Evolutionary conservation across 2,888 invertebrate species (phyloP).

Genomic region (Stenodema calcarata): DNA sequence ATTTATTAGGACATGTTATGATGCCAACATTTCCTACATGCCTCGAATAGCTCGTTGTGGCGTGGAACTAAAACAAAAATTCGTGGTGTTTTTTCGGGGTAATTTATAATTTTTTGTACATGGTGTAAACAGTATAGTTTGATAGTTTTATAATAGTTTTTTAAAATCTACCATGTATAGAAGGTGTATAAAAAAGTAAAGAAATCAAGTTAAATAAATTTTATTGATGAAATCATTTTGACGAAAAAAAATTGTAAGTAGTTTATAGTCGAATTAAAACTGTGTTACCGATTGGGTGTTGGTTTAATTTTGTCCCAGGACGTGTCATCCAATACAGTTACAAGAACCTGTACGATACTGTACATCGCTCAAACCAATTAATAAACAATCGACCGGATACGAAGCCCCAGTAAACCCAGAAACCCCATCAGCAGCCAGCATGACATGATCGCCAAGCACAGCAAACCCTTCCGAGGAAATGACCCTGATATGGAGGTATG

Average conservation of each 20-base stretch:
- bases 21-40: background rate
- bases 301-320: too few species aligned
- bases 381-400: too few species aligned
- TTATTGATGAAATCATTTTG: constrained; percentile 9
- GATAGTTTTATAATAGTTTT: constrained; percentile 70
- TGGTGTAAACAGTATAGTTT: constrained; percentile 61
- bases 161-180: constrained; percentile 60
- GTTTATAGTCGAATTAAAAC: constrained; percentile 37
- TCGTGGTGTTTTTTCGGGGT: constrained; percentile 26
- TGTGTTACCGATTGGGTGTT: constrained; percentile 15
- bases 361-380: too few species aligned
- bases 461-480: too few species aligned
- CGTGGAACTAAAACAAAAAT: background rate
- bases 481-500: too few species aligned
- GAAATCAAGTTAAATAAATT: background rate
- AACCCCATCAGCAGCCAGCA: too few species aligned
- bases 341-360: too few species aligned
- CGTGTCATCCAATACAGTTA: too few species aligned
- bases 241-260: constrained; percentile 22
- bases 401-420: too few species aligned
- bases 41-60: background rate
- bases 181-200: background rate
- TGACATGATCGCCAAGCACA: too few species aligned
- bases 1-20: background rate
- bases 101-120: constrained; percentile 38